Percentiles rank a stretch among this genome's conserved stretches.
These are phyloP conservation scores for Fratercula arctica DNA, from an alignment of 2,797 vertebrate genomes.

Conservation along the genomic window DNA sequence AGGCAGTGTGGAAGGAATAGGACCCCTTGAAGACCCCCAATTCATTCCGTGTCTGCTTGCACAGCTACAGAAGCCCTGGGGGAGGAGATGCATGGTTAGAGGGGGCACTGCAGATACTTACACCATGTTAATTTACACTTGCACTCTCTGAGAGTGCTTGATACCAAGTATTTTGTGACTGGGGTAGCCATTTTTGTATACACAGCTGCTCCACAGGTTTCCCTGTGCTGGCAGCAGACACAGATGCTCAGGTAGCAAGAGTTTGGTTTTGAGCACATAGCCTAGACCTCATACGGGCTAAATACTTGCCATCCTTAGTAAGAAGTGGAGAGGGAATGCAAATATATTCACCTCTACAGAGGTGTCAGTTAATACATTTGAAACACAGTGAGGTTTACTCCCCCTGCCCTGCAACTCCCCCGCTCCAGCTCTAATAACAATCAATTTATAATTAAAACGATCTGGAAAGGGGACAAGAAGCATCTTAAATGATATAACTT, in stretches of 20 bases:
- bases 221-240: neutral
- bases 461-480: neutral
- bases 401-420: no score
- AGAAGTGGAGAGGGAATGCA: neutral
- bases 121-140: neutral
- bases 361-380: neutral
- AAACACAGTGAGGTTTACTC: neutral
- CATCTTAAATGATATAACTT: neutral
- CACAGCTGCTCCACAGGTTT: neutral
- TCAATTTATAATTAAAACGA: neutral
- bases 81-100: rapidly evolving
- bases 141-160: neutral
- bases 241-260: neutral
- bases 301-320: neutral
- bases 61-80: neutral
- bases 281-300: neutral
- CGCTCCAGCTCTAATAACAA: neutral
- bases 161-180: neutral
- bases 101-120: neutral
- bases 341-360: neutral
- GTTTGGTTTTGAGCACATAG: neutral
- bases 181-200: neutral
- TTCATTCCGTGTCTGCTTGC: neutral
- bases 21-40: neutral
- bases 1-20: neutral